A percentile compares a stretch with the other conserved stretches of the same genome.
These are phyloP conservation scores for Pelvicachromis taeniatus DNA, from an alignment of 2,113 vertebrate genomes.

Conservation along the genomic window DNA sequence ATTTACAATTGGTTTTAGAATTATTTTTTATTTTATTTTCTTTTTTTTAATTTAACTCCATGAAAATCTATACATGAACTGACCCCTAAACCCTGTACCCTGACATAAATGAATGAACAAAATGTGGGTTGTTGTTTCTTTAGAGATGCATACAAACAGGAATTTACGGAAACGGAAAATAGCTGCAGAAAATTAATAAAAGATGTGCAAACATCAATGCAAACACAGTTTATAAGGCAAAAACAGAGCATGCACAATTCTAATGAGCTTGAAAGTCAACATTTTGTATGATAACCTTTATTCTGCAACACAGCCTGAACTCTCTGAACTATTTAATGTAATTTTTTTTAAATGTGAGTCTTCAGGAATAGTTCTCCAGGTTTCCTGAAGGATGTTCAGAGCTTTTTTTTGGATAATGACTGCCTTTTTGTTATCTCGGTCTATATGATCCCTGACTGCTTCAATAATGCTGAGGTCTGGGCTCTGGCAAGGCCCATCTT, in stretches of 20 bases:
- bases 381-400: too few species aligned
- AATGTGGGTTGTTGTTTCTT: neutral
- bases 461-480: too few species aligned
- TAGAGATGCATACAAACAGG: fast-evolving
- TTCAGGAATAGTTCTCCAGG: too few species aligned
- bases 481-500: too few species aligned
- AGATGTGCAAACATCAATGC: neutral
- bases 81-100: neutral
- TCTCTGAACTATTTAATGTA: too few species aligned
- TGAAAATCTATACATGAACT: neutral
- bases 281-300: neutral
- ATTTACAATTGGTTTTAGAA: neutral
- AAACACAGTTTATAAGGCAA: neutral
- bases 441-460: too few species aligned
- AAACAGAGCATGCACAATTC: neutral
- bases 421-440: too few species aligned
- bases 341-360: too few species aligned
- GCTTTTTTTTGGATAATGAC: too few species aligned
- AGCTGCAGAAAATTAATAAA: neutral
- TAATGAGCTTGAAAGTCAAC: neutral
- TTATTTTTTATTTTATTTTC: too few species aligned
- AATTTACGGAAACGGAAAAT: neutral
- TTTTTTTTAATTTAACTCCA: fast-evolving
- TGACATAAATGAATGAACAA: neutral
- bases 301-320: neutral